These are phyloP conservation scores for Chrysina gloriosa DNA, from an alignment of 2,888 invertebrate species.

Conservation along the genomic window DNA sequence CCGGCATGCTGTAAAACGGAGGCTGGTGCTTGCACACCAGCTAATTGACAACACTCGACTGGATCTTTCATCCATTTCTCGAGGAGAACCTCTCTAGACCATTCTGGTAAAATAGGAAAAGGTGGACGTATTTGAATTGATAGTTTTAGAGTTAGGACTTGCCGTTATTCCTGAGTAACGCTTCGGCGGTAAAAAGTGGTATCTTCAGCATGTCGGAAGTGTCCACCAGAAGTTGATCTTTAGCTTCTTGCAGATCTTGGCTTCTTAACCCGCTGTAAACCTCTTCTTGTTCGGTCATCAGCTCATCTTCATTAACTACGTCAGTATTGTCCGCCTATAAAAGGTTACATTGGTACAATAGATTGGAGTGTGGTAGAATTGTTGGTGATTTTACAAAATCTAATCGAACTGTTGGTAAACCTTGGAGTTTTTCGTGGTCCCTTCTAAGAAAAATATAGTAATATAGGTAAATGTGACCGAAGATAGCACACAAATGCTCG, in stretches of 20 bases:
- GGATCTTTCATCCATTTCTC: conserved; percentile 78
- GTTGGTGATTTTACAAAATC: background rate
- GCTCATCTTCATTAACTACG: conserved; percentile 67
- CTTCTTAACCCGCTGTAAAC: conserved; percentile 73
- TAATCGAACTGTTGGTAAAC: too few relatives aligned
- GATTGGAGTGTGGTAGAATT: background rate
- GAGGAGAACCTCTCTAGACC: conserved; percentile 74
- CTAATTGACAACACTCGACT: conserved; percentile 72
- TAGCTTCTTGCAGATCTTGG: conserved; percentile 77
- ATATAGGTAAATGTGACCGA: too few relatives aligned
- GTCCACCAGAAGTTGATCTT: conserved; percentile 76
- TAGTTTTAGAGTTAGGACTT: conserved; percentile 45
- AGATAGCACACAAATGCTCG: too few relatives aligned
- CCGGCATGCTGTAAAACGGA: conserved; percentile 64
- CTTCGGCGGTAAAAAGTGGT: conserved; percentile 77
- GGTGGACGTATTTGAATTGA: background rate
- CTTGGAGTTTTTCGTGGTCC: too few relatives aligned
- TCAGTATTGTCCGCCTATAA: conserved; percentile 65
- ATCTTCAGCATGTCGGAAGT: conserved; percentile 79
- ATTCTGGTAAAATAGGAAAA: conserved; percentile 66
- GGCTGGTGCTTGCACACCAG: conserved; percentile 74
- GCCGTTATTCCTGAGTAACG: conserved; percentile 75
- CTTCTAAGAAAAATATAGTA: too few relatives aligned
- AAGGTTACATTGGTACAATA: conserved; percentile 35
- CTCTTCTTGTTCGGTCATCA: conserved; percentile 65